Evolutionary conservation across 2,888 invertebrate species (phyloP), one percentile per base, ranked within the genome.

Genomic region (Mythimna vitellina): DNA sequence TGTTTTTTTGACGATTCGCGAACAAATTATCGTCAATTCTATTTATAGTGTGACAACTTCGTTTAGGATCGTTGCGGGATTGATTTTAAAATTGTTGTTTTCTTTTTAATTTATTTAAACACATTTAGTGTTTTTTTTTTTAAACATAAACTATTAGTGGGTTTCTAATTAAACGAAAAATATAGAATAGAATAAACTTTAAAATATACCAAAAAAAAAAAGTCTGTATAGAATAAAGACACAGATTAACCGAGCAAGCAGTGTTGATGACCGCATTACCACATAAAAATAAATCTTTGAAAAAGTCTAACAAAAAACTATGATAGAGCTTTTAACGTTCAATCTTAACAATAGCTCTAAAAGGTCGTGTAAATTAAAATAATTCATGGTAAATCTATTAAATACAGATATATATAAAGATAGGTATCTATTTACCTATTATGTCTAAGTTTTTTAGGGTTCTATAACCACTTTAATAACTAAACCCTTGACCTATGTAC

Each of bases 1-100:
- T 69, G 32, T 58, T 74, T 78, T 73, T 82, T 84, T 80, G 64
- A 82, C 77, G 71, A 80, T 84, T 84, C 29, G 74, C 70, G 51
- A 73, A 73, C 10, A 54, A 81, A 84, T 74, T 78, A 67, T 67
- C 12, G 29, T 42, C 49, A 65, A 67, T 71, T 61, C 25, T 67
- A 38, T 60, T 42, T 78, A 71, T 81, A 62, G 57, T 20, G 17
- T 6, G 72, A 78, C 75, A 3, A 71, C 69, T 66, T 70, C 22
- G 12, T 65, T 38, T 65, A 7, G n/a, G 29, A 9, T 49, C n/a
- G 10, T 7, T 10, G 38, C 3, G 58, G 10, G 10, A 20, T 22
- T 1, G 29, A 32, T 1, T 29, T 7, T 56, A 0, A 25, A 2
- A 9, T 22, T 22, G 4, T 29, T 17, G 17, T 29, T 49, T 49